phyloP scores from a whole-genome alignment of 2,797 vertebrate genomes.

The Anniella stebbinsi region DNA sequence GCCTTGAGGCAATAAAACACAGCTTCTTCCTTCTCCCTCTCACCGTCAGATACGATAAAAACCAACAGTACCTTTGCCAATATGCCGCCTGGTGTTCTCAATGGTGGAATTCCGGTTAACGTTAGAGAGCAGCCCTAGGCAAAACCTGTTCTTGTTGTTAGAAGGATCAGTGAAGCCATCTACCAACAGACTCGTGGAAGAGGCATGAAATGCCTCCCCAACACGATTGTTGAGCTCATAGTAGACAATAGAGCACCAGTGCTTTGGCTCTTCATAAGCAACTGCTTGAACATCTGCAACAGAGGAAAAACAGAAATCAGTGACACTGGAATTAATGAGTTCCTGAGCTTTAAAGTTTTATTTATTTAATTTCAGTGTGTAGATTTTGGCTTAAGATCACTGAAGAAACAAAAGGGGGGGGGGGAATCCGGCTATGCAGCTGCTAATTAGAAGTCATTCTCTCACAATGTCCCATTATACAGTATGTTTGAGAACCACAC shows the following conservation, averaged over 20 bases:
- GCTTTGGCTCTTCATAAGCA: constrained; percentile 96
- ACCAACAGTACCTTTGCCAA: constrained; percentile 90
- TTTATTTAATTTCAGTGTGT: constrained; percentile 32
- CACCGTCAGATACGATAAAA: neutral
- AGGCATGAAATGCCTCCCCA: constrained; percentile 96
- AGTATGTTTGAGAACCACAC: neutral
- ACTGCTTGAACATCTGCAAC: constrained; percentile 95
- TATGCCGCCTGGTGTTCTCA: constrained; percentile 97
- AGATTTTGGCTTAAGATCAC: constrained; percentile 29
- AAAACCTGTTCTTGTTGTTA: constrained; percentile 99
- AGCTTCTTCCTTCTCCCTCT: neutral
- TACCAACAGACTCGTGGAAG: constrained; percentile 95
- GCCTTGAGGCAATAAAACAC: constrained; percentile 3
- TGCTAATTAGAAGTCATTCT: neutral
- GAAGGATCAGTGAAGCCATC: constrained; percentile 99
- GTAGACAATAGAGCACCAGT: constrained; percentile 99
- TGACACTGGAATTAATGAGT: neutral
- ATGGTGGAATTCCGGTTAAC: constrained; percentile 99
- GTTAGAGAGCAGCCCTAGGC: constrained; percentile 96
- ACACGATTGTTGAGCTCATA: constrained; percentile 99
- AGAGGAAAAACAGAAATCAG: constrained; percentile 50
- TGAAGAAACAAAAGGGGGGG: constrained; percentile 4
- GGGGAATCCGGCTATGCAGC: neutral
- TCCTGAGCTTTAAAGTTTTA: constrained; percentile 5
- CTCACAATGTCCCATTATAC: neutral